phyloP scores from a whole-genome alignment of 2,113 vertebrate genomes.

The Romanogobio albipinnatus region DNA sequence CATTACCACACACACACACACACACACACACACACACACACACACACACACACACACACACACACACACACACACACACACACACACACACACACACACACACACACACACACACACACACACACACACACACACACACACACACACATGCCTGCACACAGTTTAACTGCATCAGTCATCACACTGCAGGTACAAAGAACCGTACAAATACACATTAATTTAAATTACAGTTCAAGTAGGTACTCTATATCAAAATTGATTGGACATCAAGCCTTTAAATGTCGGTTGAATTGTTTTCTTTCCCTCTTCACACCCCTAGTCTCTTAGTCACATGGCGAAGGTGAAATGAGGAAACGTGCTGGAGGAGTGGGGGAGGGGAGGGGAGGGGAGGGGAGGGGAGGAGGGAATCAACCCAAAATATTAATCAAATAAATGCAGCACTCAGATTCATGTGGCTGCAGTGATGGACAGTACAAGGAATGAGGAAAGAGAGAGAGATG shows the following conservation, averaged over 20 bases:
- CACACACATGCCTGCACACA: slow-evolving; percentile 16
- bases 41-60: too few relatives aligned
- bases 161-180: not conserved
- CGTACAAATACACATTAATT: not conserved
- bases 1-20: slow-evolving; percentile 39
- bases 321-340: slow-evolving; percentile 12
- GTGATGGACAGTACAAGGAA: slow-evolving; percentile 55
- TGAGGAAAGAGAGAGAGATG: slow-evolving; percentile 39
- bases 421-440: slow-evolving; percentile 71
- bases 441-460: slow-evolving; percentile 70
- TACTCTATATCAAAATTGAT: not conserved
- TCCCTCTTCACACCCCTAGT: not conserved
- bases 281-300: not conserved
- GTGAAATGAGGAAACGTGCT: not conserved
- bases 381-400: slow-evolving; percentile 1
- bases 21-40: too few relatives aligned
- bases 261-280: not conserved
- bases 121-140: slow-evolving; percentile 42
- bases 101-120: slow-evolving; percentile 42
- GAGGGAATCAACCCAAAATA: slow-evolving; percentile 53
- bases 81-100: not conserved
- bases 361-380: not conserved
- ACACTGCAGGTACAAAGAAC: not conserved
- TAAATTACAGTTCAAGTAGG: not conserved
- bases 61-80: not conserved